phyloP scores from a whole-genome alignment of 2,888 invertebrate genomes.

The Cosmia trapezina region DNA sequence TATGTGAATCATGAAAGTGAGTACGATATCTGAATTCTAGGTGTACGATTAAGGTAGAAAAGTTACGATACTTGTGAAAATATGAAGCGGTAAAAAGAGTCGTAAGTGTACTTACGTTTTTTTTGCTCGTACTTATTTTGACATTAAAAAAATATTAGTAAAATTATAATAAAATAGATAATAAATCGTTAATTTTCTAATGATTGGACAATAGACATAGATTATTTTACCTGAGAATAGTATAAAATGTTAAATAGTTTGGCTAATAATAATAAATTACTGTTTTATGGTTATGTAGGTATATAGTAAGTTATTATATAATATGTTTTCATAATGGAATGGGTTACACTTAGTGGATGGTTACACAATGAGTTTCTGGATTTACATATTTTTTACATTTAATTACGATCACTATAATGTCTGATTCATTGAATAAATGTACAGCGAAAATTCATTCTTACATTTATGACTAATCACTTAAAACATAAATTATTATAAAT shows the following conservation, averaged over 20 bases:
- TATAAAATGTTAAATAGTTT: constrained; percentile 33
- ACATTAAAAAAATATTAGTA: background rate
- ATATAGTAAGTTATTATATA: constrained; percentile 6
- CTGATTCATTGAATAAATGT: constrained; percentile 64
- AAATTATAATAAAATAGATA: background rate
- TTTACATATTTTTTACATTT: constrained; percentile 47
- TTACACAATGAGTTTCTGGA: constrained; percentile 44
- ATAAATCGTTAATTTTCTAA: background rate
- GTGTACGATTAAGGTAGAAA: constrained; percentile 32
- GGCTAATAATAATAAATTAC: constrained; percentile 38
- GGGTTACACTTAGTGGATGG: constrained; percentile 56
- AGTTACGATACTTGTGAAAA: constrained; percentile 1
- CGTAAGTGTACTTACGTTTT: constrained; percentile 6
- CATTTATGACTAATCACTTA: constrained; percentile 40
- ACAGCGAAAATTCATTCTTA: constrained; percentile 61
- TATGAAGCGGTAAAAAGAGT: constrained; percentile 20
- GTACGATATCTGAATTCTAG: constrained; percentile 28
- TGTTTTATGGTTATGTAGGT: constrained; percentile 30
- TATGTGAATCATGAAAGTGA: constrained; percentile 37
- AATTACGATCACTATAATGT: constrained; percentile 63
- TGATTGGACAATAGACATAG: constrained; percentile 22
- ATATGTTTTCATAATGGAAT: constrained; percentile 29
- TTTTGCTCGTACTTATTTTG: background rate
- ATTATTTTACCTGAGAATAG: constrained; percentile 23
- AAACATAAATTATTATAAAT: constrained; percentile 33